phyloP scores from a whole-genome alignment of 2,888 invertebrate species.

The Cyrtodaria siliqua region DNA sequence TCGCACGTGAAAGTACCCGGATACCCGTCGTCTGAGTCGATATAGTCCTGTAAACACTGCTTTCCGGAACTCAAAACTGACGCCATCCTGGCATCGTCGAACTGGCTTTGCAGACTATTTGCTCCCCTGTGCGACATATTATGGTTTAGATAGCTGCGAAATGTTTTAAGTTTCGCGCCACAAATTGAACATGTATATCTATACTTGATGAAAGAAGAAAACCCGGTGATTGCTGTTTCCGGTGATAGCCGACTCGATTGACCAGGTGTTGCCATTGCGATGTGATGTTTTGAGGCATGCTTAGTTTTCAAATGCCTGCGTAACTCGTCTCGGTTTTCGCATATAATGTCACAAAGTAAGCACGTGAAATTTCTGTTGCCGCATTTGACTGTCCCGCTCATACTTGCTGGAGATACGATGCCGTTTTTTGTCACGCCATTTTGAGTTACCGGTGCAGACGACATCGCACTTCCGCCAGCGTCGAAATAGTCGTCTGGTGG shows the following conservation, averaged over 20 bases:
- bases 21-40: constrained; percentile 47
- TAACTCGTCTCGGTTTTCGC: constrained; percentile 60
- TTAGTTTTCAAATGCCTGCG: constrained; percentile 55
- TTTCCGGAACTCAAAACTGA: constrained; percentile 43
- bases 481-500: constrained; percentile 42
- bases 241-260: not conserved
- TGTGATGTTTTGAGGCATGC: constrained; percentile 43
- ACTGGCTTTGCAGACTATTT: constrained; percentile 12
- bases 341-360: constrained; percentile 65
- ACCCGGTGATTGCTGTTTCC: constrained; percentile 8
- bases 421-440: constrained; percentile 13
- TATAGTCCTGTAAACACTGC: constrained; percentile 53
- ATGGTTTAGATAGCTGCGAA: constrained; percentile 51
- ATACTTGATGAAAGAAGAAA: constrained; percentile 51
- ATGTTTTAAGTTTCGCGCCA: constrained; percentile 66
- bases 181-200: constrained; percentile 63
- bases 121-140: constrained; percentile 55
- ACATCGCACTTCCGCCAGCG: constrained; percentile 10
- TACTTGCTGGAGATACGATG: not conserved
- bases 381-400: not conserved
- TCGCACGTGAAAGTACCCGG: constrained; percentile 81
- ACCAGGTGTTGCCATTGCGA: no score
- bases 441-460: constrained; percentile 13
- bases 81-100: constrained; percentile 43
- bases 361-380: constrained; percentile 59